phyloP scores from a whole-genome alignment of 2,888 invertebrate genomes.

The Ametastegia equiseti region DNA sequence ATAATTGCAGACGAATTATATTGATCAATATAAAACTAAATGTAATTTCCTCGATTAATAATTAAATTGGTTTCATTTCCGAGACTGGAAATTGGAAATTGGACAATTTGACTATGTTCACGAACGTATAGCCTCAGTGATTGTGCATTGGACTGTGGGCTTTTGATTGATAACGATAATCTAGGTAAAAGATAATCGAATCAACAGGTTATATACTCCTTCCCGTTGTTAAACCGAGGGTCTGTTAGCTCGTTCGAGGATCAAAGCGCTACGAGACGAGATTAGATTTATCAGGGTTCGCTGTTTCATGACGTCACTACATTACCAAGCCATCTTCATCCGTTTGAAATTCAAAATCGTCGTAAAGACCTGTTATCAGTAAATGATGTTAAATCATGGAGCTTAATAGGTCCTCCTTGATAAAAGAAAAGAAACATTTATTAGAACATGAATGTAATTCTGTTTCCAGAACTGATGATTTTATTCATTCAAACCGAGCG shows the following conservation, averaged over 20 bases:
- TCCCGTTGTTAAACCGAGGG: not conserved
- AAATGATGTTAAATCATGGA: too few relatives aligned
- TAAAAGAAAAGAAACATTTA: too few relatives aligned
- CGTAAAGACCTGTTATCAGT: too few relatives aligned
- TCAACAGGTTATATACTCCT: constrained; percentile 44
- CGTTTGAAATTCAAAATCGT: not conserved
- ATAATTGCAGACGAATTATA: too few relatives aligned
- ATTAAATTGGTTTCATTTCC: not conserved
- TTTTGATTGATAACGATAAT: not conserved
- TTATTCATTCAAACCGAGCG: not conserved
- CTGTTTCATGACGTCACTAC: not conserved
- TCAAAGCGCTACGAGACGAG: constrained; percentile 19
- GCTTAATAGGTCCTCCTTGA: too few relatives aligned
- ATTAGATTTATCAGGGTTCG: constrained; percentile 17
- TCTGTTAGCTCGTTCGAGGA: constrained; percentile 20
- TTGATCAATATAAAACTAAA: too few relatives aligned
- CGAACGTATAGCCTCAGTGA: not conserved
- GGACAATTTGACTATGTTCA: too few relatives aligned
- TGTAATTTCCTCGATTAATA: not conserved
- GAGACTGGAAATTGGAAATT: not conserved
- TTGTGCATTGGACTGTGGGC: not conserved
- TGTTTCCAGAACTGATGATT: not conserved
- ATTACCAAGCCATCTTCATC: not conserved
- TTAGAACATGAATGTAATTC: not conserved
- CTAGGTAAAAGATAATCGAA: constrained; percentile 31